Evolutionary conservation across 2,797 vertebrate species (phyloP), one percentile per base, ranked within the genome.

Genomic region (Tokudaia muenninki): DNA sequence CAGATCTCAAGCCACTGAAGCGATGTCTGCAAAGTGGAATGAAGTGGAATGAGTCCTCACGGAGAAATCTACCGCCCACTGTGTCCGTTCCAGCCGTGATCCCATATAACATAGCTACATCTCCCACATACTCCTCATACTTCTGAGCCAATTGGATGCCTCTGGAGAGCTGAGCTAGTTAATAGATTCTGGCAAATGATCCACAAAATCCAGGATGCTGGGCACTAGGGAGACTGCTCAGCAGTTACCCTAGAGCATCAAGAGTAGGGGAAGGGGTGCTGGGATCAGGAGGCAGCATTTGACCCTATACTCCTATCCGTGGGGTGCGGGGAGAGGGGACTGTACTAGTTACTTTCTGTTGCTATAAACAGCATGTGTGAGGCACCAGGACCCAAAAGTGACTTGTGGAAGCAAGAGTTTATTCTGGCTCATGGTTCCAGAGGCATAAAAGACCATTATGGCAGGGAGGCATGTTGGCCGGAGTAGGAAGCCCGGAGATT

Each of bases 291-390:
- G 29, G 26, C 72, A 80, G 79, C 34, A 47, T n/a, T 72, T 8
- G 2, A 47, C 65, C 34, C 26, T 37, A n/a, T 3, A 24, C 44
- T 21, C 14, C 1, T 6, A 14, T 6, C 1, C 26, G 1, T 50
- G 21, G 8, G 7, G 22, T 17, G 4, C 41, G 2, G 22, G 2
- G 8, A 34, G 14, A 1, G 34, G 44, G 7, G 19, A 47, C 55
- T n/a, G 29, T 14, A 34, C 47, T 50, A 22, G 29, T 34, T 47
- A 34, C 61, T 65, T 84, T 67, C 44, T 86, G 19, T 34, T 50
- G 10, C 16, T 47, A 7, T 65, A 47, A 47, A 50, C 6, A 65
- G 2, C 29, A 1, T 34, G 82, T 34, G 6, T 13, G 8, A 34
- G 29, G 47, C 41, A n/a, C 61, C 11, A 9, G 7, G 16, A 24